Evolutionary conservation across 2,113 vertebrate species (phyloP).

Genomic region (Rhynchomys soricoides): DNA sequence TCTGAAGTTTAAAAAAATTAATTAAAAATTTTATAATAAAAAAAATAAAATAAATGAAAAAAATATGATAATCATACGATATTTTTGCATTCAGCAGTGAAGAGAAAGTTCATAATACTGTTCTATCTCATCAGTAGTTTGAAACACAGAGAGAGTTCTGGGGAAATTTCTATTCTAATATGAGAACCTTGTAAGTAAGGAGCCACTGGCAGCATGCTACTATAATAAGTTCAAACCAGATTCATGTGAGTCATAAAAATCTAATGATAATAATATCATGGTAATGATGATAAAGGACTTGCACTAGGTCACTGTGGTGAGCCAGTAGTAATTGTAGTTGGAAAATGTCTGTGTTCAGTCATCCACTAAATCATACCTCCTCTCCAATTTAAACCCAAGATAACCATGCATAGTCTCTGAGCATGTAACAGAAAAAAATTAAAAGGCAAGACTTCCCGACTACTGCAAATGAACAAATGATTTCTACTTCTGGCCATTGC

Average conservation of each 20-base stretch:
- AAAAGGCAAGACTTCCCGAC: conserved; percentile 70
- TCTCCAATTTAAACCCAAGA: conserved; percentile 61
- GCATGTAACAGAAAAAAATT: conserved; percentile 71
- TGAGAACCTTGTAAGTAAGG: conserved; percentile 9
- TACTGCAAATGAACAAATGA: conserved; percentile 55
- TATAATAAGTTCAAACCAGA: conserved; percentile 68
- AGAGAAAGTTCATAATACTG: not conserved
- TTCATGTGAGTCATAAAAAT: conserved; percentile 77
- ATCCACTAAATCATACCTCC: conserved; percentile 74
- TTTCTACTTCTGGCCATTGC: conserved; percentile 62
- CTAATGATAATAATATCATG: conserved; percentile 75
- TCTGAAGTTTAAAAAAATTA: too few relatives aligned
- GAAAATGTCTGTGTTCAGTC: conserved; percentile 56
- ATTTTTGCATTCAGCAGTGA: not conserved
- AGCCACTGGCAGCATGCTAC: not conserved
- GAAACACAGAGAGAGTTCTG: not conserved
- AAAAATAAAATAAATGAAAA: too few relatives aligned
- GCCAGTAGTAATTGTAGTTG: conserved; percentile 58
- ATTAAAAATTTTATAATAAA: too few relatives aligned
- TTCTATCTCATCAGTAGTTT: conserved; percentile 36
- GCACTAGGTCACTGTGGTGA: conserved; percentile 52
- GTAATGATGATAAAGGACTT: conserved; percentile 77
- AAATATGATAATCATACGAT: not conserved
- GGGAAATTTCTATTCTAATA: conserved; percentile 35
- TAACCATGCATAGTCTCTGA: conserved; percentile 73